A percentile compares a stretch with the other conserved stretches of the same genome.
phyloP scores from a whole-genome alignment of 2,113 vertebrate genomes.

The Coptodon rendalli region DNA sequence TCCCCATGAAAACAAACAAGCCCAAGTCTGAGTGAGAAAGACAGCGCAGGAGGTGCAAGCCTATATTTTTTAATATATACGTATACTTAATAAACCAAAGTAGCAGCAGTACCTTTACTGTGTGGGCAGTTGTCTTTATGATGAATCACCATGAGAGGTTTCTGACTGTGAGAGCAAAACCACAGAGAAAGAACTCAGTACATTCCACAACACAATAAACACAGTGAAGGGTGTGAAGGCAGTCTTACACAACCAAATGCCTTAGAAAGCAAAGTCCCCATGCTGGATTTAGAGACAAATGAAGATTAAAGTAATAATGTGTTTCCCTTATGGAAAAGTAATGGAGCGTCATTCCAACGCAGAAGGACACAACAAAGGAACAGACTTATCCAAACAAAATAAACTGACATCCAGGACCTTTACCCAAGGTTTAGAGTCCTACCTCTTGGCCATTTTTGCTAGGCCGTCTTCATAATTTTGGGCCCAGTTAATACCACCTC shows the following conservation, averaged over 20 bases:
- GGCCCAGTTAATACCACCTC: conserved; percentile 77
- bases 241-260: neutral
- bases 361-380: neutral
- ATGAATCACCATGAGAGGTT: conserved; percentile 86
- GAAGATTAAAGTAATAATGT: neutral
- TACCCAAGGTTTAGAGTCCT: neutral
- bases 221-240: neutral
- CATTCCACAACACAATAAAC: conserved; percentile 18
- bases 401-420: neutral
- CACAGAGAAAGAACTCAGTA: neutral
- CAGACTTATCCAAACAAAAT: neutral
- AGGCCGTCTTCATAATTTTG: conserved; percentile 82
- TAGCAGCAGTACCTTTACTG: conserved; percentile 74
- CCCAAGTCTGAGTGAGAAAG: neutral
- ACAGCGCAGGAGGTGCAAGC: neutral
- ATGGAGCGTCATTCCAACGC: neutral
- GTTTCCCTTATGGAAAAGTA: neutral
- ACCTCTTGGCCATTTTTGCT: conserved; percentile 72
- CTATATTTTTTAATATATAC: neutral
- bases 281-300: neutral
- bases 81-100: neutral
- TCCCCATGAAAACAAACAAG: neutral
- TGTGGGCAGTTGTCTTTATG: conserved; percentile 80
- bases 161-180: conserved; percentile 69
- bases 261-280: neutral